These are phyloP conservation scores for Bombylius discolor DNA, from an alignment of 2,888 invertebrate species.

Conservation along the genomic window DNA sequence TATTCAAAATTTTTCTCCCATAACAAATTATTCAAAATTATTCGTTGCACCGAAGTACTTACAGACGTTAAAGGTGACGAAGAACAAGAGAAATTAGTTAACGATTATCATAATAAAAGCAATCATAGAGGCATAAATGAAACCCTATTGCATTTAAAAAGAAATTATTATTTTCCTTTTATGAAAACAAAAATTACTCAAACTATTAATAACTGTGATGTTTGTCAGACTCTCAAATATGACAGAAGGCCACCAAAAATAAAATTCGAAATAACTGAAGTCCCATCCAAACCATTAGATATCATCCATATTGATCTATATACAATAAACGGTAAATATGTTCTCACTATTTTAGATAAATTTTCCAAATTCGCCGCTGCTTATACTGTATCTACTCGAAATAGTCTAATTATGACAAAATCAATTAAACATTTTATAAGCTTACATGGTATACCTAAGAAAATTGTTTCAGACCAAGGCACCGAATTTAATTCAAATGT, in stretches of 20 bases:
- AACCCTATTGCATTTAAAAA: conserved; percentile 4
- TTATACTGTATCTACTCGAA: conserved; percentile 5
- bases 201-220: conserved; percentile 6
- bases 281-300: conserved; percentile 11
- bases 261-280: conserved; percentile 13
- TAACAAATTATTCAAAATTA: conserved; percentile 4
- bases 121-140: conserved; percentile 11
- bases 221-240: conserved; percentile 10
- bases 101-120: not conserved
- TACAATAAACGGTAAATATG: conserved; percentile 7
- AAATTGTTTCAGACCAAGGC: conserved; percentile 7
- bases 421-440: conserved; percentile 3
- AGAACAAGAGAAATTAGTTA: conserved; percentile 3
- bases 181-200: conserved; percentile 10
- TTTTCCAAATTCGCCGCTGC: conserved; percentile 8
- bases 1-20: conserved; percentile 11
- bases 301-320: conserved; percentile 13
- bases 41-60: conserved; percentile 3
- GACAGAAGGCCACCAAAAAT: conserved; percentile 13
- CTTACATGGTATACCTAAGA: conserved; percentile 6
- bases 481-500: conserved; percentile 10
- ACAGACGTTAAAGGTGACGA: not conserved
- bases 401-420: conserved; percentile 6
- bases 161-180: conserved; percentile 8
- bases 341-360: conserved; percentile 9